phyloP scores from a whole-genome alignment of 2,797 vertebrate species.

The Rallus crepitans region DNA sequence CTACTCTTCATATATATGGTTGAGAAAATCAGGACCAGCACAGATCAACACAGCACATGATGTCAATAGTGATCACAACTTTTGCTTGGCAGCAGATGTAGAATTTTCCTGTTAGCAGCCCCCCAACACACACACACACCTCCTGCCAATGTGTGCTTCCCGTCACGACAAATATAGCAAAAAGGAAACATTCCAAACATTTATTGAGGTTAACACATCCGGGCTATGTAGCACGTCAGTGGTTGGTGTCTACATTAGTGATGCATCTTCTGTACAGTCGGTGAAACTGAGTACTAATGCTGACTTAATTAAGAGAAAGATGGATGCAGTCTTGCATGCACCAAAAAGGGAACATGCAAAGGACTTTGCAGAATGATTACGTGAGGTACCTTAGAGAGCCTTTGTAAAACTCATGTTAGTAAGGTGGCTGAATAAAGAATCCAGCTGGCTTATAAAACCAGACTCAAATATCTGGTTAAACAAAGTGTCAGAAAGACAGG shows the following conservation, averaged over 20 bases:
- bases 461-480: background rate
- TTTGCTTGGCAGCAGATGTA: background rate
- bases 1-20: background rate
- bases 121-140: background rate
- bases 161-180: background rate
- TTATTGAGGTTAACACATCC: background rate
- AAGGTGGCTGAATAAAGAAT: background rate
- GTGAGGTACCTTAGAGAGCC: background rate
- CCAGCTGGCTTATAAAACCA: background rate
- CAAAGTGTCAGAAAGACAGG: background rate
- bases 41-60: background rate
- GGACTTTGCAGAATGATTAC: background rate
- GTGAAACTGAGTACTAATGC: background rate
- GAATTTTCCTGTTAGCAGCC: background rate
- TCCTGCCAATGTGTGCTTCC: constrained; percentile 22
- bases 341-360: background rate
- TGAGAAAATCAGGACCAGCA: background rate
- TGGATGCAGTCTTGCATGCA: background rate
- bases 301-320: background rate
- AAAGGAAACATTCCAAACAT: constrained; percentile 37
- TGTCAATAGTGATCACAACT: background rate
- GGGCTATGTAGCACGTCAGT: background rate
- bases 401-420: background rate
- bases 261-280: background rate
- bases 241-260: background rate